phyloP scores from a whole-genome alignment of 2,888 invertebrate genomes.

The Trissolcus japonicus region DNA sequence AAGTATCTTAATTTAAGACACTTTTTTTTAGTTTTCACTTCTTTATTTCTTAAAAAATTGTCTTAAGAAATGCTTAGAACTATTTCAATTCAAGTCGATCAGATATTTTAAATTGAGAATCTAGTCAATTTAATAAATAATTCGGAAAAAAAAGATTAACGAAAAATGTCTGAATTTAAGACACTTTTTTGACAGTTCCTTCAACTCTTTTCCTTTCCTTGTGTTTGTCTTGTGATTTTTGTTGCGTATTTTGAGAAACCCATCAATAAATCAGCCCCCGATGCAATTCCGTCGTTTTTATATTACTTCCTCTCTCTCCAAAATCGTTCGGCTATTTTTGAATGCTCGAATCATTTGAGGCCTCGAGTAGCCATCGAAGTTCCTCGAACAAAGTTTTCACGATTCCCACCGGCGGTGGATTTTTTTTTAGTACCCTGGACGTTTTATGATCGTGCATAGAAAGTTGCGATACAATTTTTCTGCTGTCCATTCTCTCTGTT shows the following conservation, averaged over 20 bases:
- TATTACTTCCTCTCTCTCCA: slow-evolving; percentile 26
- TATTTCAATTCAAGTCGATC: too few species aligned
- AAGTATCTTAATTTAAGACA: too few species aligned
- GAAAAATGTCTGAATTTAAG: too few species aligned
- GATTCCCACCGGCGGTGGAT: slow-evolving; percentile 24
- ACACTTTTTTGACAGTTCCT: too few species aligned
- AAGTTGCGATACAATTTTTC: slow-evolving; percentile 41
- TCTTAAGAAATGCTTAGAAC: too few species aligned
- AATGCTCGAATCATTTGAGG: slow-evolving; percentile 21
- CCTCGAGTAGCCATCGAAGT: slow-evolving; percentile 24
- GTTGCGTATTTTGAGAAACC: neutral
- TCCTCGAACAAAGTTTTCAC: slow-evolving; percentile 34
- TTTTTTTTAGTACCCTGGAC: slow-evolving; percentile 10
- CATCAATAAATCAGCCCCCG: slow-evolving; percentile 24
- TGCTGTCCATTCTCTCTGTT: slow-evolving; percentile 3
- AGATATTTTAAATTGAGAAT: too few species aligned
- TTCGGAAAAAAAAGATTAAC: too few species aligned
- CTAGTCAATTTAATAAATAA: too few species aligned
- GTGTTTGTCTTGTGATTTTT: neutral
- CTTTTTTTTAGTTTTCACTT: too few species aligned
- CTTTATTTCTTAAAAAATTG: too few species aligned
- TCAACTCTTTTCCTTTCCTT: neutral
- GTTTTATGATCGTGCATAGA: slow-evolving; percentile 43
- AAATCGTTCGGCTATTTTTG: slow-evolving; percentile 35
- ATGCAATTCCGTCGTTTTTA: slow-evolving; percentile 16